Evolutionary conservation across 1,140 invertebrate species (phyloP).

Genomic region (Steinernema feltiae): DNA sequence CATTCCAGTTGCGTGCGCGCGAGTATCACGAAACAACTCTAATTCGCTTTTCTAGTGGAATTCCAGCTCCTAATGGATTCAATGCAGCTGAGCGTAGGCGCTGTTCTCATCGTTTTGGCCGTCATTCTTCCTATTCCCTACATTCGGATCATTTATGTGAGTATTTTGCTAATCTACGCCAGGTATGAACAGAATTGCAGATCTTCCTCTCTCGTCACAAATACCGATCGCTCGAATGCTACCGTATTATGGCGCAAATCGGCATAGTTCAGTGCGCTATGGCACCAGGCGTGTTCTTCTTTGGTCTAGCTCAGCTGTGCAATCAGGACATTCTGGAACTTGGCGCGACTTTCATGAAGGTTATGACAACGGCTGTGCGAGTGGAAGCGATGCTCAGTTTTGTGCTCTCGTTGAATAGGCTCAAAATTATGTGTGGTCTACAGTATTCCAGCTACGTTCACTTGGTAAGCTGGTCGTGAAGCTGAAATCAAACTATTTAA

Average conservation of each 20-base stretch:
- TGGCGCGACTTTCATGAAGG: not conserved
- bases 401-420: not conserved
- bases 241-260: not conserved
- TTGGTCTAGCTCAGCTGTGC: not conserved
- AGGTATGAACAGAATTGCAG: not conserved
- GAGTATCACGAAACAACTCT: no score
- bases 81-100: no score
- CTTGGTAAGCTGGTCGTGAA: not conserved
- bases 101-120: not conserved
- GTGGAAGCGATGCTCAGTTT: not conserved
- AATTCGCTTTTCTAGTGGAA: no score
- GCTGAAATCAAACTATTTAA: no score
- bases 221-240: not conserved
- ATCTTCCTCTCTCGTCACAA: not conserved
- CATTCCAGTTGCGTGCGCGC: no score
- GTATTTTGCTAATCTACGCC: not conserved
- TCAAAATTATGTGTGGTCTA: not conserved
- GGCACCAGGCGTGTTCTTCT: not conserved
- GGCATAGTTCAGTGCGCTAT: not conserved
- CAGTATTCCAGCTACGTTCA: not conserved
- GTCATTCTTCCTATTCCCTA: not conserved
- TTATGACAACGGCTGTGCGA: not conserved
- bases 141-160: not conserved
- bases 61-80: no score
- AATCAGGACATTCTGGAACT: not conserved